These are phyloP conservation scores for Temnothorax rugatulus DNA, from an alignment of 2,888 invertebrate genomes.

Conservation along the genomic window DNA sequence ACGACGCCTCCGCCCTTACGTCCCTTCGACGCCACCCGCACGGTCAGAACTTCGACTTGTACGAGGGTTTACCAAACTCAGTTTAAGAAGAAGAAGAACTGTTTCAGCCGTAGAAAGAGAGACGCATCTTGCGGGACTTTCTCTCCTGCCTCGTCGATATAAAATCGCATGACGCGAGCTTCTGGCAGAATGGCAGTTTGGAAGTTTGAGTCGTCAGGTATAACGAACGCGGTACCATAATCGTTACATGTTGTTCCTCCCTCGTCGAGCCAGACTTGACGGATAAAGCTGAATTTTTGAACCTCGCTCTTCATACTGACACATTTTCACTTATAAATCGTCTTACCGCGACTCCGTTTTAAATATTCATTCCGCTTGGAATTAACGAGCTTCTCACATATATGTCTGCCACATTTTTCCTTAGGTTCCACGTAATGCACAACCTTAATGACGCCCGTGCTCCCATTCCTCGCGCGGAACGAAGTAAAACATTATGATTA, in stretches of 20 bases:
- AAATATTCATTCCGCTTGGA: conserved; percentile 31
- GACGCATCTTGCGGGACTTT: conserved; percentile 77
- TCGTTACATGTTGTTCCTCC: conserved; percentile 64
- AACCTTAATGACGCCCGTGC: conserved; percentile 21
- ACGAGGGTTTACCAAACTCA: conserved; percentile 85
- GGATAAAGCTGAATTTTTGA: background rate
- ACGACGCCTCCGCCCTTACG: conserved; percentile 82
- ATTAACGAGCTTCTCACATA: conserved; percentile 28
- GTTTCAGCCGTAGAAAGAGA: conserved; percentile 78
- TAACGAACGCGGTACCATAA: conserved; percentile 74
- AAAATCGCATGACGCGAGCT: conserved; percentile 78
- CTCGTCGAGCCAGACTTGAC: background rate
- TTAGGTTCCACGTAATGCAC: background rate
- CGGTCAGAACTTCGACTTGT: conserved; percentile 84
- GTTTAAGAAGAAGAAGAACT: conserved; percentile 85
- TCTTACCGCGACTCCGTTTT: background rate
- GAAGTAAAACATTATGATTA: conserved; percentile 43
- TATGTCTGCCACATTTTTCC: conserved; percentile 4
- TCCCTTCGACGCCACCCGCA: conserved; percentile 79
- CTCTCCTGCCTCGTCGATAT: conserved; percentile 76
- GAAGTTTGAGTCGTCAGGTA: conserved; percentile 75
- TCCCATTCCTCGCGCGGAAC: conserved; percentile 19
- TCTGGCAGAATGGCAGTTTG: conserved; percentile 78
- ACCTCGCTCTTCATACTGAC: background rate
- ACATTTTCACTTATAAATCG: background rate